phyloP scores from a whole-genome alignment of 2,113 vertebrate species.

The Taxidea taxus region DNA sequence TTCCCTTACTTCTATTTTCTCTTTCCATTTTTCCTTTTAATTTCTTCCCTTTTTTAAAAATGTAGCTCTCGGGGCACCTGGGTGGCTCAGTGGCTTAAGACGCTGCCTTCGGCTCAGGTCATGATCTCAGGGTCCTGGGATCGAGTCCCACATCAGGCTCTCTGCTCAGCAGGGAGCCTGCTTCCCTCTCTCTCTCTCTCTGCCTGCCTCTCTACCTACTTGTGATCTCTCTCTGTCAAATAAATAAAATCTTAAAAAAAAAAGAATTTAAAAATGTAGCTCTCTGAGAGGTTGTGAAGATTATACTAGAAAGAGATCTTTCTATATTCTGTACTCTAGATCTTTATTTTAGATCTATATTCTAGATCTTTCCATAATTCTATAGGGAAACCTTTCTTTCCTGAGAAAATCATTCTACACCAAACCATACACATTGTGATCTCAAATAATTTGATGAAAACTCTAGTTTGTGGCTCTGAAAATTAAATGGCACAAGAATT shows the following conservation, averaged over 20 bases:
- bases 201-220: too few species aligned
- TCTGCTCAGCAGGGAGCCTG: too few species aligned
- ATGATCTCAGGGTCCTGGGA: too few species aligned
- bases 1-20: background rate
- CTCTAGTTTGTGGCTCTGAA: background rate
- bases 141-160: too few species aligned
- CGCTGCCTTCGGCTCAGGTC: too few species aligned
- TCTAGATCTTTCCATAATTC: background rate
- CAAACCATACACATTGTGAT: background rate
- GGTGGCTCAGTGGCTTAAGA: too few species aligned
- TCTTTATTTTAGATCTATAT: background rate
- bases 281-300: background rate
- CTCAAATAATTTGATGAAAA: background rate
- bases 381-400: background rate
- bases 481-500: background rate
- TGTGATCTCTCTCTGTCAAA: too few species aligned
- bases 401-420: background rate
- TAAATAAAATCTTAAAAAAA: too few species aligned
- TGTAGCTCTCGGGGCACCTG: too few species aligned
- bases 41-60: background rate
- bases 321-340: background rate
- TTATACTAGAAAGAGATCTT: background rate
- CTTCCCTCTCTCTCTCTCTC: too few species aligned
- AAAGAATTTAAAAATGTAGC: too few species aligned
- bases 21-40: background rate